Evolutionary conservation across 2,888 invertebrate genomes (phyloP).

Genomic region (Pyrrhia umbra): DNA sequence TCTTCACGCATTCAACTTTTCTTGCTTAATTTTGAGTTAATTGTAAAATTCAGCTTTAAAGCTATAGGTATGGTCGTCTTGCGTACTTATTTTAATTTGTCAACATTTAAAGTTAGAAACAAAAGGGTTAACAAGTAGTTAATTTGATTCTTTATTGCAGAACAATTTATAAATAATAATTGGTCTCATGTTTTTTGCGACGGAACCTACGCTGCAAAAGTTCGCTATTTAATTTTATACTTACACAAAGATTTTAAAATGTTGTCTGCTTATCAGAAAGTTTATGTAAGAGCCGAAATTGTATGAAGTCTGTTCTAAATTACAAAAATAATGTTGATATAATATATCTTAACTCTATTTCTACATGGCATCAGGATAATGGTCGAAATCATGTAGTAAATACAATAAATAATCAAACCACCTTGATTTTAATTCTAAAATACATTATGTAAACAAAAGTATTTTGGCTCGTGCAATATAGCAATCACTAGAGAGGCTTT

Average conservation of each 20-base stretch:
- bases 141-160: too few species aligned
- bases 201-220: too few species aligned
- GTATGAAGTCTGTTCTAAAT: background rate
- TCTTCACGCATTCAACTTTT: slow-evolving; percentile 36
- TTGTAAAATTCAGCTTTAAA: background rate
- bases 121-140: background rate
- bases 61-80: background rate
- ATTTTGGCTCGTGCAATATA: slow-evolving; percentile 28
- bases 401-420: background rate
- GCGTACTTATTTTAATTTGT: background rate
- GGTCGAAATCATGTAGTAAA: background rate
- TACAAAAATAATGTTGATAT: background rate
- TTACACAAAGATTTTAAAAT: background rate
- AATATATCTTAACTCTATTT: background rate
- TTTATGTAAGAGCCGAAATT: background rate
- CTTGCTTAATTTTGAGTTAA: slow-evolving; percentile 17
- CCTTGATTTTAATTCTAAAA: background rate
- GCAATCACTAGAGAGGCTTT: slow-evolving; percentile 52
- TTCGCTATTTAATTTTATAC: background rate
- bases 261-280: background rate
- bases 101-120: background rate
- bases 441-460: background rate
- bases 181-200: too few species aligned
- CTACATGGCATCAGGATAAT: too few species aligned
- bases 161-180: too few species aligned